Evolutionary conservation across 2,113 vertebrate genomes (phyloP).

Genomic region (Australoheros scitulus): DNA sequence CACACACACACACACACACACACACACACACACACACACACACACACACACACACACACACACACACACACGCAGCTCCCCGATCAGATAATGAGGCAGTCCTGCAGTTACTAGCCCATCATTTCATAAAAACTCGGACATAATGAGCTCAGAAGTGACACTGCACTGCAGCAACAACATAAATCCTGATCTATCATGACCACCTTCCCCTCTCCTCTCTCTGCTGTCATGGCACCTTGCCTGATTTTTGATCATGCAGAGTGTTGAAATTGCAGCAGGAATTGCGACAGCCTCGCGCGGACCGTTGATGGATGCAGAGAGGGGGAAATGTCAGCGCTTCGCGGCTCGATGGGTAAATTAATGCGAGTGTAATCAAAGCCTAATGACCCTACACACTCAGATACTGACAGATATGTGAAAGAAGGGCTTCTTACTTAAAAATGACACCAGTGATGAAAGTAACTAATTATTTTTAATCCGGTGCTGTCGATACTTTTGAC

Average conservation of each 20-base stretch:
- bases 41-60: neutral
- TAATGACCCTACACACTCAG: neutral
- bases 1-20: neutral
- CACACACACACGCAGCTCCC: neutral
- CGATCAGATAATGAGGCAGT: slow-evolving; percentile 5
- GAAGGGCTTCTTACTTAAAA: neutral
- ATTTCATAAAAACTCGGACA: slow-evolving; percentile 43
- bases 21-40: neutral
- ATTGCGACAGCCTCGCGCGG: slow-evolving; percentile 37
- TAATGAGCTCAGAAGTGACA: slow-evolving; percentile 60
- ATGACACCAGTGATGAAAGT: neutral
- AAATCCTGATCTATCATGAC: slow-evolving; percentile 65
- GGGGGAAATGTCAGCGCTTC: slow-evolving; percentile 54
- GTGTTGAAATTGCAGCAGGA: slow-evolving; percentile 62
- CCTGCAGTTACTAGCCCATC: slow-evolving; percentile 40
- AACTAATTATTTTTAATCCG: neutral
- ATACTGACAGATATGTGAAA: neutral
- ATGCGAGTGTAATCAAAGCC: slow-evolving; percentile 66
- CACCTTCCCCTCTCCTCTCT: slow-evolving; percentile 31
- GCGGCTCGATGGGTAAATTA: slow-evolving; percentile 48
- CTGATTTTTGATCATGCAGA: slow-evolving; percentile 62
- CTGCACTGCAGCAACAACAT: slow-evolving; percentile 62
- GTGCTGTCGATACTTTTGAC: no score
- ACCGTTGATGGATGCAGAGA: slow-evolving; percentile 51
- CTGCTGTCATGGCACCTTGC: slow-evolving; percentile 36